Evolutionary conservation across 2,113 vertebrate genomes (phyloP).

Genomic region (Erinaceus europaeus): DNA sequence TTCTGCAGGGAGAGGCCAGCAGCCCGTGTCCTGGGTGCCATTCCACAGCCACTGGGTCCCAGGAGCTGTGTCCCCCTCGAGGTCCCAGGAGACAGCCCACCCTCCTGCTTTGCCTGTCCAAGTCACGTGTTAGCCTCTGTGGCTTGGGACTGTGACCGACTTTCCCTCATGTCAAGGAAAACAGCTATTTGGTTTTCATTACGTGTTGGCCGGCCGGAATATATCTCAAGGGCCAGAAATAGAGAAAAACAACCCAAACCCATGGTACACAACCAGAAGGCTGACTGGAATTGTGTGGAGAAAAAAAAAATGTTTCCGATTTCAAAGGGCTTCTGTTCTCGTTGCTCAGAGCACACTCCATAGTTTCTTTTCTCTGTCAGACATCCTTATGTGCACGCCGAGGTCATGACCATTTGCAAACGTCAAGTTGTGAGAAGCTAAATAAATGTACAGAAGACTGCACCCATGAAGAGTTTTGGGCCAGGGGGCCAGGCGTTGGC

Average conservation of each 20-base stretch:
- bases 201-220: background rate
- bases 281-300: background rate
- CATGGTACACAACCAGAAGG: background rate
- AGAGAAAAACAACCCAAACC: background rate
- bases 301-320: background rate
- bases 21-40: too few species aligned
- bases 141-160: background rate
- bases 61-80: background rate
- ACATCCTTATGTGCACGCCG: too few species aligned
- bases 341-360: too few species aligned
- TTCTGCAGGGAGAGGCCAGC: too few species aligned
- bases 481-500: too few species aligned
- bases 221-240: background rate
- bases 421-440: too few species aligned
- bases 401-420: too few species aligned
- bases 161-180: background rate
- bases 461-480: too few species aligned
- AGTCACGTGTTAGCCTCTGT: background rate
- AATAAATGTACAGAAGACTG: accelerated
- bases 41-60: background rate
- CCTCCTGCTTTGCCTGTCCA: background rate
- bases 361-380: too few species aligned
- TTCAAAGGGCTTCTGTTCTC: too few species aligned
- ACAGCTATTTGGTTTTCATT: background rate
- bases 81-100: background rate